Percentiles rank a stretch among this genome's conserved stretches.
These are phyloP conservation scores for Hypocryptadius cinnamomeus DNA, from an alignment of 2,113 vertebrate genomes.

Conservation along the genomic window DNA sequence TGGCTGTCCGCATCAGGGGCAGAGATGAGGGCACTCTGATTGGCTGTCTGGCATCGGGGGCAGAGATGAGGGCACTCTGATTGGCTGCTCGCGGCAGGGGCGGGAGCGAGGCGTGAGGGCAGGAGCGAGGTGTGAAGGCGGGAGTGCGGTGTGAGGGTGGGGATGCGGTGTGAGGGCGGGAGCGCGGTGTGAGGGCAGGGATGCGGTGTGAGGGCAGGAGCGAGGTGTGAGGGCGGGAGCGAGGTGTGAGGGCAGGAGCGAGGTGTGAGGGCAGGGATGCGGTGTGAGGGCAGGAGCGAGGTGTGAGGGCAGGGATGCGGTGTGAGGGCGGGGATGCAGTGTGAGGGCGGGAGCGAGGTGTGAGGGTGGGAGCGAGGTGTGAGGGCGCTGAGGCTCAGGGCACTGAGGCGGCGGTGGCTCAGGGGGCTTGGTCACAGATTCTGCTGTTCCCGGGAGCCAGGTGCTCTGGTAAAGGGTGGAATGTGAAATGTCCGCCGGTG, in stretches of 20 bases:
- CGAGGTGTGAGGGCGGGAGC: too few species aligned
- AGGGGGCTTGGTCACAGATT: rapidly evolving
- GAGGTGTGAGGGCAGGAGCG: too few species aligned
- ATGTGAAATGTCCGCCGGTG: rapidly evolving
- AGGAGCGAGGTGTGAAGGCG: too few species aligned
- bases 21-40: neutral
- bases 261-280: neutral
- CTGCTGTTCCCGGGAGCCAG: rapidly evolving
- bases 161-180: too few species aligned
- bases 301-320: neutral
- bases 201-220: too few species aligned
- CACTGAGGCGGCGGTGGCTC: rapidly evolving
- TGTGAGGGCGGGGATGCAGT: neutral
- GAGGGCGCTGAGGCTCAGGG: too few species aligned
- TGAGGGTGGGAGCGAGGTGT: neutral
- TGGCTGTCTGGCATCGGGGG: neutral
- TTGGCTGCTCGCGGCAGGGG: neutral
- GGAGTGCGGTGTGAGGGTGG: too few species aligned
- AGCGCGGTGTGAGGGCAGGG: too few species aligned
- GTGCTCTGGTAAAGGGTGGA: too few species aligned
- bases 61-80: neutral
- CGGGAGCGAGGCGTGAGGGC: too few species aligned
- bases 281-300: too few species aligned
- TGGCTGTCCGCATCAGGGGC: neutral
- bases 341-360: neutral